Evolutionary conservation across 2,888 invertebrate species (phyloP).

Genomic region (Euspilapteryx auroguttella): DNA sequence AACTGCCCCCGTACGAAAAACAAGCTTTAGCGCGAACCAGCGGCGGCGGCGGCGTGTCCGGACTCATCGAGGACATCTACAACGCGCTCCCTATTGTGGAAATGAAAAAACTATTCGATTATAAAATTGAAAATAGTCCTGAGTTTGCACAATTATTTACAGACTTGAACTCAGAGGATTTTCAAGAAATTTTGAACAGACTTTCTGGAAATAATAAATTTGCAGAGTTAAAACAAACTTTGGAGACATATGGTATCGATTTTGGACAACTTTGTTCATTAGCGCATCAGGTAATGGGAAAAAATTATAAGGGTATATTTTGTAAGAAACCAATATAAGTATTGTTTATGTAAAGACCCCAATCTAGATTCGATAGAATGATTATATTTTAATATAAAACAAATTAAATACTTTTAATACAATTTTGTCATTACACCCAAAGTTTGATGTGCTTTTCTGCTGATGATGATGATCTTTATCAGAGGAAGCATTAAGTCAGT

Average conservation of each 20-base stretch:
- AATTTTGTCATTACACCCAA: too few relatives aligned
- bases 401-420: too few relatives aligned
- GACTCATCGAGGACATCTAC: constrained; percentile 16
- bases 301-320: too few relatives aligned
- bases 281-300: too few relatives aligned
- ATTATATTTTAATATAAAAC: too few relatives aligned
- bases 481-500: too few relatives aligned
- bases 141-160: constrained; percentile 16
- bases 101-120: constrained; percentile 17
- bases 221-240: constrained; percentile 13
- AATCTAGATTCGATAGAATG: too few relatives aligned
- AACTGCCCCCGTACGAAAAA: constrained; percentile 14
- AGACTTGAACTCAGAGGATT: constrained; percentile 17
- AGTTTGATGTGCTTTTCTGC: too few relatives aligned
- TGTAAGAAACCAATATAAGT: too few relatives aligned
- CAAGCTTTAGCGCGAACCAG: constrained; percentile 10
- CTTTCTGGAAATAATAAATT: constrained; percentile 17
- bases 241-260: constrained; percentile 17
- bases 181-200: constrained; percentile 16
- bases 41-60: constrained; percentile 14
- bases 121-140: constrained; percentile 15
- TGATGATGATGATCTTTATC: too few relatives aligned
- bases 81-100: constrained; percentile 15
- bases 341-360: too few relatives aligned
- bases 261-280: too few relatives aligned